phyloP scores from a whole-genome alignment of 30 jellyfish, hydroid and myxozoan species.

The Pelagia noctiluca region DNA sequence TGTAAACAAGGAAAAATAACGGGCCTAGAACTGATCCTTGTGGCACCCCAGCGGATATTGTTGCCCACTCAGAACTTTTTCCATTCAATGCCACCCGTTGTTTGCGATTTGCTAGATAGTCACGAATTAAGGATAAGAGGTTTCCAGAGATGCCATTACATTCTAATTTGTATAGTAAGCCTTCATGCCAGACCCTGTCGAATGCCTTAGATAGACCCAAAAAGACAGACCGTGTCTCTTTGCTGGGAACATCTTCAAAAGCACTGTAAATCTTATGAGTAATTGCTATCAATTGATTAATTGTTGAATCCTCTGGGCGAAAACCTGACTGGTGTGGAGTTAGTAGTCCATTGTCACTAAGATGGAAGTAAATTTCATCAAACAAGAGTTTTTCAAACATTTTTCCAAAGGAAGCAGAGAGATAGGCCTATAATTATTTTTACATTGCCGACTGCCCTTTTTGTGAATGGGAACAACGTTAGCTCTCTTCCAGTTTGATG shows the following conservation, averaged over 20 bases:
- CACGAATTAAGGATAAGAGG: slow-evolving; percentile 39
- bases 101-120: slow-evolving; percentile 26
- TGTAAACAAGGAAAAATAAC: too few species aligned
- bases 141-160: slow-evolving; percentile 60
- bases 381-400: slow-evolving; percentile 3
- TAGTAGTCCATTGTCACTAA: too few species aligned
- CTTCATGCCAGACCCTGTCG: too few species aligned
- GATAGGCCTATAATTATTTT: slow-evolving; percentile 13
- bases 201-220: slow-evolving; percentile 70
- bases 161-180: slow-evolving; percentile 53
- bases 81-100: slow-evolving; percentile 54
- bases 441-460: slow-evolving; percentile 43
- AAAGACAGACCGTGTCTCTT: slow-evolving; percentile 71
- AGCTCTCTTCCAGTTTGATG: slow-evolving; percentile 30
- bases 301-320: too few species aligned
- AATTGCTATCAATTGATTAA: too few species aligned
- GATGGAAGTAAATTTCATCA: too few species aligned
- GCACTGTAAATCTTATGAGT: too few species aligned
- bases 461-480: slow-evolving; percentile 48
- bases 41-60: slow-evolving; percentile 75
- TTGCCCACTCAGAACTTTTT: slow-evolving; percentile 56
- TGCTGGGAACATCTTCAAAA: slow-evolving; percentile 51
- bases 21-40: too few species aligned
- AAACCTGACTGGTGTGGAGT: too few species aligned
- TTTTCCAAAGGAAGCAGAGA: slow-evolving; percentile 1